A percentile compares a stretch with the other conserved stretches of the same genome.
phyloP scores from a whole-genome alignment of 2,113 vertebrate species.

The Aptenodytes forsteri region DNA sequence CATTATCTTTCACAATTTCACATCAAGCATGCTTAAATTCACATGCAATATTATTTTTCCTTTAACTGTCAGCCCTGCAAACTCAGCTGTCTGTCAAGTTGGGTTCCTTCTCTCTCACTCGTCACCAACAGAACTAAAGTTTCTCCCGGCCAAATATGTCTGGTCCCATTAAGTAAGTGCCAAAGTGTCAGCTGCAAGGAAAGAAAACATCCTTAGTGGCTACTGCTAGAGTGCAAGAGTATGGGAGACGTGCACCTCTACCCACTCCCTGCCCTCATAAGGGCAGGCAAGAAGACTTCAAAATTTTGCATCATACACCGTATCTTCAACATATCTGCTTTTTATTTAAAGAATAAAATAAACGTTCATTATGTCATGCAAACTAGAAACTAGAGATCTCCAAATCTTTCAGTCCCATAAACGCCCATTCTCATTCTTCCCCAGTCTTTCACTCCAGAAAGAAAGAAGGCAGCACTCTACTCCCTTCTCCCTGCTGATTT shows the following conservation, averaged over 20 bases:
- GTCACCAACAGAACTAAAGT: background rate
- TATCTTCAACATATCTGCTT: background rate
- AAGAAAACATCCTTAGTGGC: background rate
- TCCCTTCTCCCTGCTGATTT: background rate
- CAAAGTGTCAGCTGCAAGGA: background rate
- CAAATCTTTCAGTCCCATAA: background rate
- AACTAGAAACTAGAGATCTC: background rate
- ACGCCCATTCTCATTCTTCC: background rate
- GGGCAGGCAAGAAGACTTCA: background rate
- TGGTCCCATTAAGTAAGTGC: background rate
- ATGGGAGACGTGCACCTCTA: background rate
- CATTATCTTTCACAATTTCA: background rate
- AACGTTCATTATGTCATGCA: background rate
- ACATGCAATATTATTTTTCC: background rate
- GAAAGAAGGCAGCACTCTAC: background rate
- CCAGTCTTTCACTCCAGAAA: background rate
- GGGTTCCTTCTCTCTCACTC: background rate
- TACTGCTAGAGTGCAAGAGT: background rate
- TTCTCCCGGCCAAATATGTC: background rate
- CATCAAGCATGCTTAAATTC: background rate
- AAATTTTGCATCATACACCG: background rate
- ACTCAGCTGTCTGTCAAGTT: slow-evolving; percentile 12
- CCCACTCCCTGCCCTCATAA: background rate
- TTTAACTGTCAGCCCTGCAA: background rate
- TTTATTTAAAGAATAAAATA: background rate